phyloP scores from a whole-genome alignment of 2,797 vertebrate species.

The Pteronotus mesoamericanus region DNA sequence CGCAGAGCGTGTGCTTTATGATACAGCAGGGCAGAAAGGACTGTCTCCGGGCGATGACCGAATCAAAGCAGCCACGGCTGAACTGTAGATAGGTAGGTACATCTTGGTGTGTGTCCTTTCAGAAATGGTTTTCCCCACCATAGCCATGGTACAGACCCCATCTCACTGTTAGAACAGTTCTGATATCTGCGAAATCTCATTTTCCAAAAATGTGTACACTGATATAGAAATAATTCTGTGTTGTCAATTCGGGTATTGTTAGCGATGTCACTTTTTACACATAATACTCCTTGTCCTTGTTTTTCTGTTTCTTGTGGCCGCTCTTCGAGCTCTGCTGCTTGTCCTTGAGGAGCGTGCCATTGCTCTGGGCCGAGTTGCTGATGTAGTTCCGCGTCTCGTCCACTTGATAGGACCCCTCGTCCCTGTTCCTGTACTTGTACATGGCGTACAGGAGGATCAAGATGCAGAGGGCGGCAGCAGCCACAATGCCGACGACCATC shows the following conservation, averaged over 20 bases:
- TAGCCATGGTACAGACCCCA: slow-evolving; percentile 71
- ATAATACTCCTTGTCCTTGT: slow-evolving; percentile 99
- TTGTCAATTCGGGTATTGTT: slow-evolving; percentile 68
- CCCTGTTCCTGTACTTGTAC: slow-evolving; percentile 99
- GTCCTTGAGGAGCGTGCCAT: slow-evolving; percentile 97
- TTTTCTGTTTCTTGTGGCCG: slow-evolving; percentile 97
- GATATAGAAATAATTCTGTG: slow-evolving; percentile 80
- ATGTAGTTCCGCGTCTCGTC: slow-evolving; percentile 99
- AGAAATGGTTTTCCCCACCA: slow-evolving; percentile 74
- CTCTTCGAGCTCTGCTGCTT: slow-evolving; percentile 93
- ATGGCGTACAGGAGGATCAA: slow-evolving; percentile 99
- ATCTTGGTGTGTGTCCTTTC: slow-evolving; percentile 70
- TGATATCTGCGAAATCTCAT: slow-evolving; percentile 73
- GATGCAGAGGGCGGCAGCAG: slow-evolving; percentile 99
- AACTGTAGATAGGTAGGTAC: not conserved
- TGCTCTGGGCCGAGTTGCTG: slow-evolving; percentile 99
- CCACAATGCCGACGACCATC: slow-evolving; percentile 99
- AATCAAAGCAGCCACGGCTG: slow-evolving; percentile 81
- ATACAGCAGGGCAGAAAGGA: slow-evolving; percentile 89
- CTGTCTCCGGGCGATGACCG: slow-evolving; percentile 85
- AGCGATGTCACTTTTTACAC: slow-evolving; percentile 86
- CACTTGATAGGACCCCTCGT: slow-evolving; percentile 99
- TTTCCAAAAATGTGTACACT: slow-evolving; percentile 77
- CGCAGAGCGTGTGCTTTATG: slow-evolving; percentile 94
- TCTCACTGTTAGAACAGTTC: slow-evolving; percentile 70